These are phyloP conservation scores for Caenorhabditis sp. DNA, from an alignment of 2,888 invertebrate species.

Conservation along the genomic window DNA sequence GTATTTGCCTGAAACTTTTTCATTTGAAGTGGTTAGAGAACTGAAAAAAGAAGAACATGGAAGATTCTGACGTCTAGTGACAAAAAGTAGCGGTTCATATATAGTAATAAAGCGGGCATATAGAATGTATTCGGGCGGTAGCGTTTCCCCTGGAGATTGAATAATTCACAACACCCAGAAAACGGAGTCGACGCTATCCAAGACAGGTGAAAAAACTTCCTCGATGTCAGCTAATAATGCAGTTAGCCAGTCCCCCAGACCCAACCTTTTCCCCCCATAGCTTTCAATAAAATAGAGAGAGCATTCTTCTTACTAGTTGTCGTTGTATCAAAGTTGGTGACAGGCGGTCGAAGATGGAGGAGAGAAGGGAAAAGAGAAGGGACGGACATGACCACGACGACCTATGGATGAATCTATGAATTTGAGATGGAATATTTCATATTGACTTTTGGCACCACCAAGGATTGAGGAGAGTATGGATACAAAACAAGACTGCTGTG, in stretches of 20 bases:
- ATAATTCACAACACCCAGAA: neutral
- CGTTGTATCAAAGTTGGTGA: slow-evolving; percentile 56
- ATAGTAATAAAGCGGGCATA: neutral
- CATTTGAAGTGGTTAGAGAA: slow-evolving; percentile 6
- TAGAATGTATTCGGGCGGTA: neutral
- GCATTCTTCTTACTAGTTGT: slow-evolving; percentile 24
- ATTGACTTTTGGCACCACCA: slow-evolving; percentile 29
- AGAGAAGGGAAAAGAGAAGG: slow-evolving; percentile 24
- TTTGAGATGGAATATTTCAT: slow-evolving; percentile 67
- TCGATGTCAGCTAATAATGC: slow-evolving; percentile 18
- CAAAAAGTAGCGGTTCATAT: neutral
- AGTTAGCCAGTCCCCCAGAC: slow-evolving; percentile 17
- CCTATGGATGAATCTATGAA: slow-evolving; percentile 68
- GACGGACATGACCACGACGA: slow-evolving; percentile 39
- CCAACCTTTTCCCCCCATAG: neutral
- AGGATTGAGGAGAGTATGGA: neutral
- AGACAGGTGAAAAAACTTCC: slow-evolving; percentile 29
- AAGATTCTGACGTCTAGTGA: neutral
- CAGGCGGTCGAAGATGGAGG: slow-evolving; percentile 26
- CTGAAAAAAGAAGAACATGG: neutral
- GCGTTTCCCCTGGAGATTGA: neutral
- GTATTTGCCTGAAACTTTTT: slow-evolving; percentile 9
- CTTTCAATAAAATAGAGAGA: slow-evolving; percentile 11
- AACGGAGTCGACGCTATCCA: neutral
- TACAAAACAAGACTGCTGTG: slow-evolving; percentile 16